Conservation (phyloP, 30 jellyfish, hydroid and myxozoan genomes). For the Hydractinia echinata region DNA sequence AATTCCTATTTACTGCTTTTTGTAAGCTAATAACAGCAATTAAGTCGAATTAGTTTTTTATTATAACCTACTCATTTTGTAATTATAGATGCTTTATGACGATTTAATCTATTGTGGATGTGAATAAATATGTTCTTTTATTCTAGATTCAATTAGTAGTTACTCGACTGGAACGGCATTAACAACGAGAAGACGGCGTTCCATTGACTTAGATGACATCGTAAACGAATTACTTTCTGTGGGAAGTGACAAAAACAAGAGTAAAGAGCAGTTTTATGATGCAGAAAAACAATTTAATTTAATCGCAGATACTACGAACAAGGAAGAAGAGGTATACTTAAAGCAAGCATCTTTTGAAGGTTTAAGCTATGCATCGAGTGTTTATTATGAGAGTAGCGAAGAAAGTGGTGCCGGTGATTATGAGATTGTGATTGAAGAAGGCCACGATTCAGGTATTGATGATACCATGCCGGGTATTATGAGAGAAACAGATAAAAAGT, state of each 20-base stretch:
- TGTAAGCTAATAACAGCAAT: too few species aligned
- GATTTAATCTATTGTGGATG: too few species aligned
- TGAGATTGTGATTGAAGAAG: not conserved
- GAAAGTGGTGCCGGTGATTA: not conserved
- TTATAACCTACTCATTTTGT: too few species aligned
- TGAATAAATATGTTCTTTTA: not conserved
- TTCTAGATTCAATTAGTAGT: constrained; percentile 1
- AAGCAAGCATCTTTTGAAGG: not conserved
- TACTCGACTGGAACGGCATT: not conserved
- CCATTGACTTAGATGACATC: not conserved
- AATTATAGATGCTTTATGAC: too few species aligned
- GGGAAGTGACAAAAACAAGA: not conserved
- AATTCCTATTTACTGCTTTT: too few species aligned
- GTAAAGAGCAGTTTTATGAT: not conserved
- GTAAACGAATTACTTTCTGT: constrained; percentile 10
- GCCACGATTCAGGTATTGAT: constrained; percentile 24
- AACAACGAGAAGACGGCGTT: not conserved
- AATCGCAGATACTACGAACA: not conserved
- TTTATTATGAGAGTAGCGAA: not conserved
- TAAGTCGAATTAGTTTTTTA: too few species aligned
- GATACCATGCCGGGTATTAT: constrained; percentile 25
- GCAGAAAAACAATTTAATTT: not conserved
- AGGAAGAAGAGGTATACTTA: not conserved
- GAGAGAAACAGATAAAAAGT: not conserved
- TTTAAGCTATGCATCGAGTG: not conserved